Conservation (phyloP, 1,140 invertebrate genomes). For the Adelges cooleyi region DNA sequence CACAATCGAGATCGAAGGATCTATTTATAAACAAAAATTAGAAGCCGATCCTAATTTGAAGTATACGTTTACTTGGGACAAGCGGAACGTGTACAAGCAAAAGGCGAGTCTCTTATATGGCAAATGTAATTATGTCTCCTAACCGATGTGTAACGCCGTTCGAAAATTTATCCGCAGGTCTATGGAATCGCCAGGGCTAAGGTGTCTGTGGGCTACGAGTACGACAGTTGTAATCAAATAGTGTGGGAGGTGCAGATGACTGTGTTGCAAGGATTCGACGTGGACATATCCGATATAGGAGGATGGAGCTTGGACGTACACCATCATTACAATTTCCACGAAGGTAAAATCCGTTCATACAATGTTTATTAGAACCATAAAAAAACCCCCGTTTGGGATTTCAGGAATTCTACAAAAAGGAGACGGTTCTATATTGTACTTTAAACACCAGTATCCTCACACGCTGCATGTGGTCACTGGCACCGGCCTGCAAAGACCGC, state of each 20-base stretch:
- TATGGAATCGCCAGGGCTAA: conserved; percentile 77
- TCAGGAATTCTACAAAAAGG: conserved; percentile 82
- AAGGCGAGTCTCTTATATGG: conserved; percentile 51
- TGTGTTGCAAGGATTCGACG: conserved; percentile 89
- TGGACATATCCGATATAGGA: conserved; percentile 91
- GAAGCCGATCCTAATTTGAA: conserved; percentile 90
- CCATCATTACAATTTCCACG: conserved; percentile 96
- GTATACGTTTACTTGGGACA: conserved; percentile 94
- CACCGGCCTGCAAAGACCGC: conserved; percentile 70
- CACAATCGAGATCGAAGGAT: conserved; percentile 83
- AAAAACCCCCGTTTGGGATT: conserved; percentile 6
- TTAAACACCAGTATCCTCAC: conserved; percentile 75
- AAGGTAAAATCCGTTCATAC: conserved; percentile 46
- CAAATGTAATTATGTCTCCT: not conserved
- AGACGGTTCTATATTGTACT: conserved; percentile 82
- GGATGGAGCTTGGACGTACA: conserved; percentile 96
- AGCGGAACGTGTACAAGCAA: conserved; percentile 92
- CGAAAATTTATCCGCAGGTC: conserved; percentile 42
- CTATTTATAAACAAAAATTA: conserved; percentile 78
- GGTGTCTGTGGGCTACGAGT: conserved; percentile 89
- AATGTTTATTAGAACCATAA: not conserved
- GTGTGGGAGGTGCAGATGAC: conserved; percentile 92
- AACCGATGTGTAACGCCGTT: not conserved
- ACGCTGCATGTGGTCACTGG: conserved; percentile 88
- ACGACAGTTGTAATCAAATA: conserved; percentile 67